phyloP scores from a whole-genome alignment of 2,888 invertebrate genomes.

The Lumbricus terrestris region DNA sequence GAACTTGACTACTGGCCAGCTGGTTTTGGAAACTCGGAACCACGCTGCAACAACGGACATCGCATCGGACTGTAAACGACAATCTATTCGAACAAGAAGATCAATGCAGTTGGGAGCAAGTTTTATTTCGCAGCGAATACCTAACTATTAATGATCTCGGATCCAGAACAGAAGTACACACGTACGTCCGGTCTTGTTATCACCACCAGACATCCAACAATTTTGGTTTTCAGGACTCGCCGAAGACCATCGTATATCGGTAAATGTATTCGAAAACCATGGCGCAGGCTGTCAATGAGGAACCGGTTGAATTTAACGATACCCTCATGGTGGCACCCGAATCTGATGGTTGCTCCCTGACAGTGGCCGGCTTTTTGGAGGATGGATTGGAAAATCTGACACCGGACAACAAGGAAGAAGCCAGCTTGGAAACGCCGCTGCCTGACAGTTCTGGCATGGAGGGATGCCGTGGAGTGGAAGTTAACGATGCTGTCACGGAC shows the following conservation, averaged over 20 bases:
- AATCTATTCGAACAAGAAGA: not conserved
- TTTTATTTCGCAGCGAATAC: not conserved
- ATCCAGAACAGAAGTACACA: not conserved
- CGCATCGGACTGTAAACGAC: not conserved
- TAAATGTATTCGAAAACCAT: constrained; percentile 15
- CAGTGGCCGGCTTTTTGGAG: not conserved
- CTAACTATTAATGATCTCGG: not conserved
- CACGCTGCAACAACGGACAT: not conserved
- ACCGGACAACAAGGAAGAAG: not conserved
- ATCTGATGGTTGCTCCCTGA: not conserved
- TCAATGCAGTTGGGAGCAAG: not conserved
- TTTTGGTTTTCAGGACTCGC: not conserved
- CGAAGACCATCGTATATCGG: not conserved
- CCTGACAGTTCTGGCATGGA: not conserved
- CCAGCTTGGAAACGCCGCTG: no score
- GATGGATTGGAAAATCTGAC: not conserved
- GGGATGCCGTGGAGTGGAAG: not conserved
- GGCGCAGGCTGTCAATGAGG: not conserved
- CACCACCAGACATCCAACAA: not conserved
- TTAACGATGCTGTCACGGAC: not conserved
- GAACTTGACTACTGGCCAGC: not conserved
- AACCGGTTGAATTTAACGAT: not conserved
- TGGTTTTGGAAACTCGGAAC: not conserved
- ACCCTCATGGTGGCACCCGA: not conserved
- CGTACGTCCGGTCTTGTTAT: not conserved